A percentile compares a stretch with the other conserved stretches of the same genome.
Evolutionary conservation across 2,888 invertebrate species (phyloP).

Genomic region (Frankliniella intonsa): DNA sequence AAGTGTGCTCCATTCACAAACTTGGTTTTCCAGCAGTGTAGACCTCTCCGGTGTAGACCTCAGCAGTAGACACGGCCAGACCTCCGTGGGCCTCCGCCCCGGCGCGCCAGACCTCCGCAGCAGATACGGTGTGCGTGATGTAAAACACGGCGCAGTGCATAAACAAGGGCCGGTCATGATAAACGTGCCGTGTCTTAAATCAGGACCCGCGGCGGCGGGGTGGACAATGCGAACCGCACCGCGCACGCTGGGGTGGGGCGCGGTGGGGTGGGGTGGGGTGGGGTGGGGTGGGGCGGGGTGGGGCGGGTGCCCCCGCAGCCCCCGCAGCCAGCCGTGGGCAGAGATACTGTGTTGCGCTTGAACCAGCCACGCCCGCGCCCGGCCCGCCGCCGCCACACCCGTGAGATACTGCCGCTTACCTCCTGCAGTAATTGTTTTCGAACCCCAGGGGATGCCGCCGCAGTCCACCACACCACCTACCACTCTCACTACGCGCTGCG

Average conservation of each 20-base stretch:
- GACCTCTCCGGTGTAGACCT: too few species aligned
- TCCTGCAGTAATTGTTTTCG: too few species aligned
- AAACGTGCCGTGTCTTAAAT: constrained; percentile 8
- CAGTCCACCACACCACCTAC: too few species aligned
- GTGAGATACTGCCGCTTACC: too few species aligned
- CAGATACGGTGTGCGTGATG: not conserved
- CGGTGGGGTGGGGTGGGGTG: too few species aligned
- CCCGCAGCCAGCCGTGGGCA: not conserved
- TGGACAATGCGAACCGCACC: not conserved
- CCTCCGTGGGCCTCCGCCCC: not conserved
- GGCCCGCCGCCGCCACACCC: not conserved
- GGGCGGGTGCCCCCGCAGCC: not conserved
- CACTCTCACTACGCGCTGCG: too few species aligned
- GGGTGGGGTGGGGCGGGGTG: too few species aligned
- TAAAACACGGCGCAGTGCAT: constrained; percentile 24
- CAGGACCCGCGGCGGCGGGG: not conserved
- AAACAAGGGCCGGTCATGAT: not conserved
- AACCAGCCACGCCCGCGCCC: not conserved
- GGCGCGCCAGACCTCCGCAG: not conserved
- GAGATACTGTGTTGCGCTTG: too few species aligned
- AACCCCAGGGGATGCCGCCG: too few species aligned
- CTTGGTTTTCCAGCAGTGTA: too few species aligned
- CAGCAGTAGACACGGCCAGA: not conserved
- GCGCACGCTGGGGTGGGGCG: too few species aligned
- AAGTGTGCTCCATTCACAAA: too few species aligned